Evolutionary conservation across 2,888 invertebrate genomes (phyloP).

Genomic region (Lithophane ornitopus): DNA sequence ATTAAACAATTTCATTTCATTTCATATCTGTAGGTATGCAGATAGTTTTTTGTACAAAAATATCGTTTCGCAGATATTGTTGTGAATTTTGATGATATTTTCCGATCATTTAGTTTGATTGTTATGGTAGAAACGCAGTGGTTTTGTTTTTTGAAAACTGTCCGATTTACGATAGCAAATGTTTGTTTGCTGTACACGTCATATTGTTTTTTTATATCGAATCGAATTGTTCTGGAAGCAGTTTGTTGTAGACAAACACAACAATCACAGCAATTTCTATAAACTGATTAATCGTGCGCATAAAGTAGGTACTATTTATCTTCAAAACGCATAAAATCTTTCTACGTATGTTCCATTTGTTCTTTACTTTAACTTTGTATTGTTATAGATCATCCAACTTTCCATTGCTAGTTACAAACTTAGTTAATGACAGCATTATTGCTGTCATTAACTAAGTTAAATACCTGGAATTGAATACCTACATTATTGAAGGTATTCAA

Average conservation of each 20-base stretch:
- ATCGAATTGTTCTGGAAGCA: neutral
- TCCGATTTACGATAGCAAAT: constrained; percentile 22
- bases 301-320: neutral
- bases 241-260: neutral
- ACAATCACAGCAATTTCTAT: neutral
- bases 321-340: neutral
- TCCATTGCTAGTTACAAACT: neutral
- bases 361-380: neutral
- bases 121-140: constrained; percentile 2
- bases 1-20: too few species aligned
- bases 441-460: too few species aligned
- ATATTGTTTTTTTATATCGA: neutral
- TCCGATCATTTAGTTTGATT: constrained; percentile 25
- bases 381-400: neutral
- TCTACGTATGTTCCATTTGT: neutral
- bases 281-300: neutral
- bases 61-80: constrained; percentile 13
- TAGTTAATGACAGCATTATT: neutral
- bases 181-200: neutral
- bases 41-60: constrained; percentile 42
- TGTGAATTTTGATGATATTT: constrained; percentile 25
- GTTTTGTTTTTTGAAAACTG: constrained; percentile 2
- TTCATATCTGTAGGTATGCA: constrained; percentile 28
- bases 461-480: too few species aligned
- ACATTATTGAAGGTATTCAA: neutral